A percentile compares a stretch with the other conserved stretches of the same genome.
phyloP scores from a whole-genome alignment of 1,140 invertebrate species.

The Zaprionus gabonicus region DNA sequence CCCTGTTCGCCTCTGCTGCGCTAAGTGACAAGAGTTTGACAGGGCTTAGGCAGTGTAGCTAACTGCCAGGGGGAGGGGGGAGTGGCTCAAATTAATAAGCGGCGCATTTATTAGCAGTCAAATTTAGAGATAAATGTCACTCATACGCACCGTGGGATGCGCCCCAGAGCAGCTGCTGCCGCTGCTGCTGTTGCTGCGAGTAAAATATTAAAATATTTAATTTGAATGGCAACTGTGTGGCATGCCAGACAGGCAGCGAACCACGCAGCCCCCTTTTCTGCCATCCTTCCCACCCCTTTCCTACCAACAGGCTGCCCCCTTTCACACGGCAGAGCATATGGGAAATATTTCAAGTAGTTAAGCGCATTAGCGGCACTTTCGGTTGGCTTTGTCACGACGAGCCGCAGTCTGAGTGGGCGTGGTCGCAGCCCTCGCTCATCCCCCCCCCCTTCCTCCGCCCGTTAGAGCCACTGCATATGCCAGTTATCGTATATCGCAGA shows the following conservation, averaged over 20 bases:
- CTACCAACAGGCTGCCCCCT: not conserved
- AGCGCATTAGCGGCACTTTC: slow-evolving; percentile 80
- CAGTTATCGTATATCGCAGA: slow-evolving; percentile 62
- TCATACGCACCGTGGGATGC: slow-evolving; percentile 64
- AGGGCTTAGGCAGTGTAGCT: slow-evolving; percentile 1
- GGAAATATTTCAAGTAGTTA: slow-evolving; percentile 82
- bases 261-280: slow-evolving; percentile 35
- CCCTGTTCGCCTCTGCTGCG: not conserved
- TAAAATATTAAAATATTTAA: slow-evolving; percentile 73
- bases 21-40: slow-evolving; percentile 72
- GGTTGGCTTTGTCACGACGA: slow-evolving; percentile 60
- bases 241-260: slow-evolving; percentile 51
- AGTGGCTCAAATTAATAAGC: slow-evolving; percentile 73
- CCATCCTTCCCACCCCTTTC: slow-evolving; percentile 12
- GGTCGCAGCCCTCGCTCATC: slow-evolving; percentile 17
- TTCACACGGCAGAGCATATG: slow-evolving; percentile 21
- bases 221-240: slow-evolving; percentile 54
- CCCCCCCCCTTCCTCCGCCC: slow-evolving; percentile 9
- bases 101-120: slow-evolving; percentile 78
- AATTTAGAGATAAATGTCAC: slow-evolving; percentile 83
- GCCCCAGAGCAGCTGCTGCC: slow-evolving; percentile 53
- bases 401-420: slow-evolving; percentile 7
- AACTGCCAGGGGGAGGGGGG: not conserved
- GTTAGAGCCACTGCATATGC: slow-evolving; percentile 61
- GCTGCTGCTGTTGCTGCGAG: slow-evolving; percentile 31